These are phyloP conservation scores for Montipora cactus DNA, from an alignment of 64 coral and sea anemone species.

Conservation along the genomic window DNA sequence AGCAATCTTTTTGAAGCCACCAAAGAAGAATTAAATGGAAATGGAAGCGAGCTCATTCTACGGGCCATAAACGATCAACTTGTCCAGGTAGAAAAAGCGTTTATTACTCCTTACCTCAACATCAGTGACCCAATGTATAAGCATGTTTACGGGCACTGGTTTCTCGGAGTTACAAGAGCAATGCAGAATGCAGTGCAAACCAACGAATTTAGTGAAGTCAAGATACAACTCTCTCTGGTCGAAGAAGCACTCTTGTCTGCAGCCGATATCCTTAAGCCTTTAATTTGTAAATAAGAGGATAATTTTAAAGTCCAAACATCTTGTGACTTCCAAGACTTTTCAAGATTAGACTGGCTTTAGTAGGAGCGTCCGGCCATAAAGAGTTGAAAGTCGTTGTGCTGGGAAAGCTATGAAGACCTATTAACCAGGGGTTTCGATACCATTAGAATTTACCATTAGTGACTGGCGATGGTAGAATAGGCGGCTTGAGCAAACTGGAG, in stretches of 20 bases:
- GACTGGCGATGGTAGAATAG: too few species aligned
- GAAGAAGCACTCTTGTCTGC: slow-evolving; percentile 54
- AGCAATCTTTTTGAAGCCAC: slow-evolving; percentile 28
- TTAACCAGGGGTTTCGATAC: too few species aligned
- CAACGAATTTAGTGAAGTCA: neutral
- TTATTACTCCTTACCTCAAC: slow-evolving; percentile 28
- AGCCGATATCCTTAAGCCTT: slow-evolving; percentile 54
- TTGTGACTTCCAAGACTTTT: too few species aligned
- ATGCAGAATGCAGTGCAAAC: neutral
- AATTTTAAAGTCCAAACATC: too few species aligned
- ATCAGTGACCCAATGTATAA: slow-evolving; percentile 16
- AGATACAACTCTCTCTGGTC: slow-evolving; percentile 59
- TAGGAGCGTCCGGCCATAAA: too few species aligned
- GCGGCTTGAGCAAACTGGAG: too few species aligned
- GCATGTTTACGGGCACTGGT: neutral
- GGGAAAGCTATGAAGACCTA: too few species aligned
- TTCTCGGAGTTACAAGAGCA: slow-evolving; percentile 6
- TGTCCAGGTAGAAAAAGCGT: slow-evolving; percentile 56
- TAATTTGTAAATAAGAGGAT: slow-evolving; percentile 1
- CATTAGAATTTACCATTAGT: too few species aligned
- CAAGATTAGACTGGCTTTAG: too few species aligned
- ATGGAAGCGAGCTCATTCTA: slow-evolving; percentile 31
- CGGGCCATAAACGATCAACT: slow-evolving; percentile 71
- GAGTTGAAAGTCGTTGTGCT: too few species aligned
- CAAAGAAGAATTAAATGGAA: slow-evolving; percentile 44